These are phyloP conservation scores for Apis florea DNA, from an alignment of 1,140 invertebrate species.

Conservation along the genomic window DNA sequence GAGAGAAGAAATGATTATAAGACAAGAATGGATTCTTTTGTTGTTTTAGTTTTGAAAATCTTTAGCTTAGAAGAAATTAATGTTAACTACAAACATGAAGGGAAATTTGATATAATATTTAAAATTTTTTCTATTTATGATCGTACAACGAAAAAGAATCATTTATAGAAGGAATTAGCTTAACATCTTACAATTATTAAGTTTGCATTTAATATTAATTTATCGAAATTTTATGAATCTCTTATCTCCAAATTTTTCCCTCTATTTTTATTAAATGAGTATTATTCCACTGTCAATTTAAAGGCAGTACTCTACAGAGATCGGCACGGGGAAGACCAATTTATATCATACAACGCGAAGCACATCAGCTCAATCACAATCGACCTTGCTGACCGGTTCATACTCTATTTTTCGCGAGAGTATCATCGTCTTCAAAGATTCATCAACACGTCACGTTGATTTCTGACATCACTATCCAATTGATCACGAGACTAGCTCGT, in stretches of 20 bases:
- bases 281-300: conserved; percentile 34
- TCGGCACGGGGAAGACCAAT: conserved; percentile 65
- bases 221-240: not conserved
- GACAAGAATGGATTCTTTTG: too few relatives aligned
- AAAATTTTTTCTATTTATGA: not conserved
- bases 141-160: not conserved
- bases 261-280: not conserved
- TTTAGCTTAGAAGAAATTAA: too few relatives aligned
- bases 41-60: too few relatives aligned
- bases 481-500: conserved; percentile 6
- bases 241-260: not conserved
- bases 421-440: conserved; percentile 36
- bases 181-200: not conserved
- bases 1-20: too few relatives aligned
- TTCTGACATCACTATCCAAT: conserved; percentile 13
- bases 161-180: not conserved
- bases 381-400: conserved; percentile 69
- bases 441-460: conserved; percentile 5
- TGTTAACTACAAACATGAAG: too few relatives aligned
- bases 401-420: conserved; percentile 67
- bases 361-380: conserved; percentile 65
- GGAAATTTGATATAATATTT: too few relatives aligned
- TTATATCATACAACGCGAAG: conserved; percentile 60
- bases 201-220: not conserved
- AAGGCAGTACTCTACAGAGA: conserved; percentile 58